Percentiles rank a stretch among this genome's conserved stretches.
Conservation (phyloP, 1,140 invertebrate genomes). For the Drosophila pallidifrons region DNA sequence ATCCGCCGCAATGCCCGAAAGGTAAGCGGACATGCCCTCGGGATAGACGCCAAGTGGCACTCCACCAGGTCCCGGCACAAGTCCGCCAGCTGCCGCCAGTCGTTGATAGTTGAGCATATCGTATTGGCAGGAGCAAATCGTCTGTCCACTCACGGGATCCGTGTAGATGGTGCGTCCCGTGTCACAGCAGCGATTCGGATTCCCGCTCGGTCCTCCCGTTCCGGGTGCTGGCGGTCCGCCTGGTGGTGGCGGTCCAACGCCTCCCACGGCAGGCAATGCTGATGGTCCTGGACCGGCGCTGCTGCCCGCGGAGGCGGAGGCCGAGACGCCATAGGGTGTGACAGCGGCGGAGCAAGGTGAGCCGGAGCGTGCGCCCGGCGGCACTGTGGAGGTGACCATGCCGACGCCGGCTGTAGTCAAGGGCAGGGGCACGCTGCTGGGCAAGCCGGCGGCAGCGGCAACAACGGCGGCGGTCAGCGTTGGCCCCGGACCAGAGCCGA, state of each 20-base stretch:
- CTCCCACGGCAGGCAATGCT: slow-evolving; percentile 54
- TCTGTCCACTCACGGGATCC: slow-evolving; percentile 96
- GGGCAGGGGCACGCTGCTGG: slow-evolving; percentile 38
- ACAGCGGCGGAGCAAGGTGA: slow-evolving; percentile 85
- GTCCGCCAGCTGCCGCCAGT: slow-evolving; percentile 89
- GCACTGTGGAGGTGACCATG: slow-evolving; percentile 85
- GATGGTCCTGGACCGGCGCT: slow-evolving; percentile 86
- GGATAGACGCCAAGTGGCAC: slow-evolving; percentile 90
- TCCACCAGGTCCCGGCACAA: slow-evolving; percentile 84
- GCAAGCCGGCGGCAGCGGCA: slow-evolving; percentile 59
- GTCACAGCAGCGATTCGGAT: slow-evolving; percentile 92
- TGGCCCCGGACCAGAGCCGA: slow-evolving; percentile 84
- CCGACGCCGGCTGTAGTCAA: slow-evolving; percentile 32
- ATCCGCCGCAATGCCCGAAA: slow-evolving; percentile 91
- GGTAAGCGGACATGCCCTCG: slow-evolving; percentile 91
- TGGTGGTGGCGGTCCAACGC: slow-evolving; percentile 57
- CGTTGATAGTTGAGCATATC: slow-evolving; percentile 93
- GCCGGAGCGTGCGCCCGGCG: slow-evolving; percentile 86
- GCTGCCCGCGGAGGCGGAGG: slow-evolving; percentile 27
- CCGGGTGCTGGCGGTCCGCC: slow-evolving; percentile 67
- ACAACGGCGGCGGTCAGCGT: slow-evolving; percentile 85
- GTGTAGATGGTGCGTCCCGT: slow-evolving; percentile 96
- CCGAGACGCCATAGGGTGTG: slow-evolving; percentile 73
- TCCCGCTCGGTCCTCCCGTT: slow-evolving; percentile 47
- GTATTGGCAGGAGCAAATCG: slow-evolving; percentile 96